Evolutionary conservation across 2,113 vertebrate genomes (phyloP).

Genomic region (Podarcis muralis): DNA sequence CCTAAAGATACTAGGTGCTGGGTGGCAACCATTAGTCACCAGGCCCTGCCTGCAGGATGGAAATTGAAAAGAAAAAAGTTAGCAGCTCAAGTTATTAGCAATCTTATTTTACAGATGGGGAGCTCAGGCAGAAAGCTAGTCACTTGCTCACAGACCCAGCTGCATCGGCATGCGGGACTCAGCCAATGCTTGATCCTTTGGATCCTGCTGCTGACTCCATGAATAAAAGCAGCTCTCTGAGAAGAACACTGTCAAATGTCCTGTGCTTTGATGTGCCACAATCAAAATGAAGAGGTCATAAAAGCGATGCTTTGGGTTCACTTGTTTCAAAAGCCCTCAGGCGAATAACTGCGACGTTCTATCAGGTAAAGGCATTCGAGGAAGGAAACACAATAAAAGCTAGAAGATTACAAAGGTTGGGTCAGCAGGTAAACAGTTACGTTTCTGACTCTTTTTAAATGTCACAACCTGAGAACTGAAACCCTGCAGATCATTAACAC

Average conservation of each 20-base stretch:
- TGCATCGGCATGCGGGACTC: neutral
- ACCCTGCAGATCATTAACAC: slow-evolving; percentile 37
- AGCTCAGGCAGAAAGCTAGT: neutral
- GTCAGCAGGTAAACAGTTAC: slow-evolving; percentile 8
- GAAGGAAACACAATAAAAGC: slow-evolving; percentile 12
- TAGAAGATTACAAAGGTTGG: slow-evolving; percentile 35
- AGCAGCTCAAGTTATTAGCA: neutral
- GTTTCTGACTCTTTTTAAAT: slow-evolving; percentile 36
- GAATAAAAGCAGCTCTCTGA: neutral
- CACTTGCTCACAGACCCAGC: neutral
- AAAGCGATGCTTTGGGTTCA: slow-evolving; percentile 40
- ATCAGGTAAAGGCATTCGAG: neutral
- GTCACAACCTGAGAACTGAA: slow-evolving; percentile 19
- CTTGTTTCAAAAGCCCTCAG: neutral
- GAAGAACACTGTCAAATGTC: neutral
- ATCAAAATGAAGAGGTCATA: slow-evolving; percentile 14
- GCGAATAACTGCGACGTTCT: slow-evolving; percentile 16
- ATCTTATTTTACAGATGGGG: neutral
- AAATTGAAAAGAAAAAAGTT: neutral
- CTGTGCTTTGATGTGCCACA: slow-evolving; percentile 6
- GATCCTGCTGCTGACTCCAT: neutral
- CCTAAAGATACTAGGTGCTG: neutral
- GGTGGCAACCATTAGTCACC: neutral
- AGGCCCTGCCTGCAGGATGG: neutral
- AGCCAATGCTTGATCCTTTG: neutral